These are phyloP conservation scores for Phoenicopterus ruber DNA, from an alignment of 2,113 vertebrate species.

Conservation along the genomic window DNA sequence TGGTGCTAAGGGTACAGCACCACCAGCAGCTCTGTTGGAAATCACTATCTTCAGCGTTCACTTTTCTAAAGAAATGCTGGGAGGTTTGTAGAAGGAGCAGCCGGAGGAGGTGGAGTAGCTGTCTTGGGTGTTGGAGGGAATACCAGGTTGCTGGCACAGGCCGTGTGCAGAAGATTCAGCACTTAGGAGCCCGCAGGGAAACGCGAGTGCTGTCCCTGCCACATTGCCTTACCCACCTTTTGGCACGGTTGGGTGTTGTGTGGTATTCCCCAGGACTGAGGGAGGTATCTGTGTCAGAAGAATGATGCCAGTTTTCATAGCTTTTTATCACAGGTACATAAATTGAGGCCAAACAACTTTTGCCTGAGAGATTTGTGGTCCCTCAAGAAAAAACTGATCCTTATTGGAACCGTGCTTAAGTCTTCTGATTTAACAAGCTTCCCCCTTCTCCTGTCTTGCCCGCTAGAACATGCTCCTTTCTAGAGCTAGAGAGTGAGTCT, in stretches of 20 bases:
- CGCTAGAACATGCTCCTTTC: neutral
- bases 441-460: neutral
- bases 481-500: neutral
- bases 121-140: neutral
- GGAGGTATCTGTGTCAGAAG: neutral
- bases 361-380: neutral
- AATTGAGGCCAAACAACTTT: neutral
- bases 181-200: neutral
- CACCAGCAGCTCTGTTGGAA: conserved; percentile 16
- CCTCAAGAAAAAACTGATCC: neutral
- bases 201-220: accelerated
- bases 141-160: neutral
- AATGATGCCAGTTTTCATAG: neutral
- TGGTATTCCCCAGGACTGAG: neutral
- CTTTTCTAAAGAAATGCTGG: neutral
- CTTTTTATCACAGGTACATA: neutral
- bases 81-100: neutral
- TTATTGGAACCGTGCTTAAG: neutral
- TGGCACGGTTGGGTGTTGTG: neutral
- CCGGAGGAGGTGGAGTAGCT: neutral
- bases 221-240: accelerated
- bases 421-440: neutral
- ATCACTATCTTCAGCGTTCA: neutral
- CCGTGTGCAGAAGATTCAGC: accelerated
- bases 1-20: conserved; percentile 42